Evolutionary conservation across 2,888 invertebrate species (phyloP).

Genomic region (Andricus curvator): DNA sequence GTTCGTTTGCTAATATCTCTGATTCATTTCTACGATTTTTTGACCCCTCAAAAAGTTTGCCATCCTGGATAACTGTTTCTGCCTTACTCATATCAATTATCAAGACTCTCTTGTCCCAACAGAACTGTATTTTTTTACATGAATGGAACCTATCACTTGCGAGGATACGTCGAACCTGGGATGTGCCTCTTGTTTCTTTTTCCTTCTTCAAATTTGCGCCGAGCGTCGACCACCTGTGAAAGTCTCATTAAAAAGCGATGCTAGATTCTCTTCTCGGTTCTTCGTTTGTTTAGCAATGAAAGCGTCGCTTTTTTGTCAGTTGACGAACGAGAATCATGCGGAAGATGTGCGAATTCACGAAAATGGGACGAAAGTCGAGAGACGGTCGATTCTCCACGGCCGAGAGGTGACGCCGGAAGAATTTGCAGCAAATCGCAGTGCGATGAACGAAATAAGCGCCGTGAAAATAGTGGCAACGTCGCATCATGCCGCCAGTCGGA

Average conservation of each 20-base stretch:
- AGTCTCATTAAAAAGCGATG: background rate
- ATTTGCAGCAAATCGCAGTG: constrained; percentile 50
- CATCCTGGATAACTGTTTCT: constrained; percentile 32
- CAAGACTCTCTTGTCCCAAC: background rate
- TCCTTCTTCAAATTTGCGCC: background rate
- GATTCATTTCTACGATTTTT: constrained; percentile 18
- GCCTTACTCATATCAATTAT: constrained; percentile 30
- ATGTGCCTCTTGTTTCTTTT: constrained; percentile 3
- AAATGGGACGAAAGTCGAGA: constrained; percentile 25
- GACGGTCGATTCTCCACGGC: constrained; percentile 42
- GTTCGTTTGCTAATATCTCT: constrained; percentile 12
- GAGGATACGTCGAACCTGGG: background rate
- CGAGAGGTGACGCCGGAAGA: constrained; percentile 50
- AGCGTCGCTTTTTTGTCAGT: background rate
- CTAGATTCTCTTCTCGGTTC: background rate
- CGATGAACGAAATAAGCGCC: constrained; percentile 43
- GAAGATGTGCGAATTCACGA: constrained; percentile 28
- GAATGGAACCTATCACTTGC: background rate
- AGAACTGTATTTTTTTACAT: constrained; percentile 22
- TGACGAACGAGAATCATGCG: background rate
- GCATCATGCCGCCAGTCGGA: constrained; percentile 65
- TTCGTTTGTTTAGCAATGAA: constrained; percentile 3
- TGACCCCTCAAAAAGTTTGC: constrained; percentile 24
- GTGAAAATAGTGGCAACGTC: constrained; percentile 67
- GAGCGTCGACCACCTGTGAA: background rate